Evolutionary conservation across 2,888 invertebrate species (phyloP).

Genomic region (Dynastes hyllus): DNA sequence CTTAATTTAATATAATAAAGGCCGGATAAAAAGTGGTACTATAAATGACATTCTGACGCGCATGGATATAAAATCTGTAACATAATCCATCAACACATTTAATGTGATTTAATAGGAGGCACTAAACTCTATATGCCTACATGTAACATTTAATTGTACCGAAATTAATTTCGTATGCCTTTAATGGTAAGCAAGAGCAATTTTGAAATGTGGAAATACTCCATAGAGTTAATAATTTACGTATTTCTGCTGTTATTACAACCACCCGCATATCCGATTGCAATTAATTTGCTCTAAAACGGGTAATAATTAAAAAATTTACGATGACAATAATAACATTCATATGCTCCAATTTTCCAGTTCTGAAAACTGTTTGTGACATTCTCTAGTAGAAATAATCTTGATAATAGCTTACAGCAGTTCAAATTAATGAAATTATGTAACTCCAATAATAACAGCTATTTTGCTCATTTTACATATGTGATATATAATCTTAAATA

Average conservation of each 20-base stretch:
- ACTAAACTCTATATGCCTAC: background rate
- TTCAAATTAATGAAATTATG: too few relatives aligned
- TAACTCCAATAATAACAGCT: too few relatives aligned
- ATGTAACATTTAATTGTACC: background rate
- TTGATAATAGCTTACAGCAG: too few relatives aligned
- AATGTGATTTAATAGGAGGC: slow-evolving; percentile 24
- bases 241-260: background rate
- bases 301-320: background rate
- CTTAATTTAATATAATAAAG: slow-evolving; percentile 35
- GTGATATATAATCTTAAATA: too few relatives aligned
- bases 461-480: too few relatives aligned
- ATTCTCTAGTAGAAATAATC: too few relatives aligned
- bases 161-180: background rate
- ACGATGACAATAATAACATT: background rate
- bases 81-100: slow-evolving; percentile 34
- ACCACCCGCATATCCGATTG: background rate
- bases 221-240: background rate
- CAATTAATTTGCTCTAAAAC: background rate
- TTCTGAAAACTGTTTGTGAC: too few relatives aligned
- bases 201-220: background rate
- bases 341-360: too few relatives aligned
- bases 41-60: slow-evolving; percentile 6
- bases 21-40: background rate
- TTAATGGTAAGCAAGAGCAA: slow-evolving; percentile 2
- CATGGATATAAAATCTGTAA: slow-evolving; percentile 40